Evolutionary conservation across 2,113 vertebrate genomes (phyloP), one percentile per base, ranked within the genome.

Genomic region (Alces alces): DNA sequence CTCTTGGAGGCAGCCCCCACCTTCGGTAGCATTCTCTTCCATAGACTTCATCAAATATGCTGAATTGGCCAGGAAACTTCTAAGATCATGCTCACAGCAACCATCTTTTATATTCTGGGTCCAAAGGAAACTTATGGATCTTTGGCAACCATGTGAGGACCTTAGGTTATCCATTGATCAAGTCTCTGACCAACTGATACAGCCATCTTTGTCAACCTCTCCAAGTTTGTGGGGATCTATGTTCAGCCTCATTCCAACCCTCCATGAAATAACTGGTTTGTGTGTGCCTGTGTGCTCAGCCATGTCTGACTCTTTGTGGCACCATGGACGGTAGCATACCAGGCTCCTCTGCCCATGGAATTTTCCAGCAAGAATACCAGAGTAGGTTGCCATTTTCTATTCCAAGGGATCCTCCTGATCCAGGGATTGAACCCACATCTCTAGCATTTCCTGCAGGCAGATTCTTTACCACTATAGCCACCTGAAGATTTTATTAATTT

Each of bases 291-390:
- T 76, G 1, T 43, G 3, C 39, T 27, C 39, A 43, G 70, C 39
- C 12, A 0, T 76, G 39, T 76, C 39, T 23, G 39, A 43, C 39
- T 43, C 70, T 43, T 27, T 76, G 39, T 76, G 39, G 70, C 39
- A 76, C 70, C 1, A 0, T 27, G 39, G 23, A 76, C 6, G 14
- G 12, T 15, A 76, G 39, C 12, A 1, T 2, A 0, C 70, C 70
- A 76, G 12, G 39, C 39, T 43, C 23, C 23, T 27, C 23, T 76
- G 70, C 70, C 70, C 39, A 43, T 7, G 70, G 39, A 76, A 76
- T 76, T 76, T 76, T 76, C 70, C 23, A 76, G 39, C 70, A 43
- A 43, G 70, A 43, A 76, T 76, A 76, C 12, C 39, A 43, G 70
- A 76, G 23, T 43, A 5, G 23, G 23, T 43, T 76, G 70, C 21